Percentiles rank a stretch among this genome's conserved stretches.
Evolutionary conservation across 2,113 vertebrate genomes (phyloP).

Genomic region (Pogona vitticeps): DNA sequence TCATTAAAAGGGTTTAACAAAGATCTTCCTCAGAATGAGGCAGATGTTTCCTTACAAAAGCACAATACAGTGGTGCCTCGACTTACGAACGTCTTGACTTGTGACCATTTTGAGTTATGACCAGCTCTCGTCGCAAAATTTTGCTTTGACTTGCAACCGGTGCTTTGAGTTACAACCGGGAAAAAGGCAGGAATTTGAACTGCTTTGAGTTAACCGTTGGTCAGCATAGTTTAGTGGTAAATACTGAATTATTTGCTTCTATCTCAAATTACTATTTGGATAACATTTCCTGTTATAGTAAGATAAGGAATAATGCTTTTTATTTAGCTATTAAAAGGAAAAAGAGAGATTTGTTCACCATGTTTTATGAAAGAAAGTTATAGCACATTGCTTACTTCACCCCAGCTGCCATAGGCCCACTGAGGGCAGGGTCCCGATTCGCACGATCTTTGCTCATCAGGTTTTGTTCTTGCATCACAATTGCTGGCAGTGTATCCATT

Average conservation of each 20-base stretch:
- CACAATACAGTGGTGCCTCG: no score
- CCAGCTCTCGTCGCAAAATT: no score
- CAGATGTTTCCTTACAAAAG: no score
- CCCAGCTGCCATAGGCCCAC: slow-evolving; percentile 92
- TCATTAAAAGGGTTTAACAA: no score
- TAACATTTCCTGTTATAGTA: no score
- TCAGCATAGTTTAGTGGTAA: not conserved
- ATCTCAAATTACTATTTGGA: no score
- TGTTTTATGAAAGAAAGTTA: not conserved
- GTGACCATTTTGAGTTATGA: no score
- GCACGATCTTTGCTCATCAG: slow-evolving; percentile 90
- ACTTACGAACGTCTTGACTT: no score
- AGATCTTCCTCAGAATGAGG: no score
- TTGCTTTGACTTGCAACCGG: no score
- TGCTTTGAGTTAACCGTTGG: not conserved
- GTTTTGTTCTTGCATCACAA: slow-evolving; percentile 89
- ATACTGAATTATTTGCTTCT: not conserved
- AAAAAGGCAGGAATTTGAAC: not conserved
- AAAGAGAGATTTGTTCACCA: no score
- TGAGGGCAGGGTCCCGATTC: slow-evolving; percentile 95
- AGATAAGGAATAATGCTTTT: not conserved
- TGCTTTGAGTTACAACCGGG: no score
- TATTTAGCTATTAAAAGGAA: not conserved
- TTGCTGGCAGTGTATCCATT: slow-evolving; percentile 89
- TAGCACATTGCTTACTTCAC: slow-evolving; percentile 79